Evolutionary conservation across 53 echinoderm and acorn worm genomes (phyloP), one percentile per base, ranked within the genome.

Genomic region (Temnopleurus reevesii): DNA sequence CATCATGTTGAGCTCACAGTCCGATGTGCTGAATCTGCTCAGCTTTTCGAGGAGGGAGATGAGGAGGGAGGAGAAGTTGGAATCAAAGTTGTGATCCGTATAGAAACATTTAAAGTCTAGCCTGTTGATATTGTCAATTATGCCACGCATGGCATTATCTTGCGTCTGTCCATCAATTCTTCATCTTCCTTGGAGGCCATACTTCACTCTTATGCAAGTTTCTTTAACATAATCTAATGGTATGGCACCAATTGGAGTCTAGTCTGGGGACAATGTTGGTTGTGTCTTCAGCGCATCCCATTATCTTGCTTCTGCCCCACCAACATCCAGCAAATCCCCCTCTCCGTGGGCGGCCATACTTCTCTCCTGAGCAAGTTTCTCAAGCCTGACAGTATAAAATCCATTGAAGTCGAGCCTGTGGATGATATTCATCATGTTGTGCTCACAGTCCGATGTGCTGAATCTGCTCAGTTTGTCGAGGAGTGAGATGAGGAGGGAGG

Each of bases 371-470:
- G 96, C 96, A 45, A 93, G 55, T 55, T 82, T 91, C 89, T 96
- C 96, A 57, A 96, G 84, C 21, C 81, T 84, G 26, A 90, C 91
- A 2, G 96, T 96, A 65, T 96, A 96, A 79, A 92, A 96, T 12
- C 95, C 93, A 61, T 95, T 96, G 90, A 96, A 96, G 86, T 96
- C 92, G 60, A 96, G 89, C 41, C 95, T 63, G 64, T 96, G 93
- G 49, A 95, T 96, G 90, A 96, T 96, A 86, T 96, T 96, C 81
- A 93, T 92, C 93, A 94, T 95, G 46, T 91, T 96, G 77, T 95
- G 96, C 76, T 96, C 96, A 24, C 90, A 92, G 84, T 93, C 90
- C 2, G 95, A 90, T 10, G 92, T 90, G 55, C 95, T 93, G 89
- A 91, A 95, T 46, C 92, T 86, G 60, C 95, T 96, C 76, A 96